A percentile compares a stretch with the other conserved stretches of the same genome.
phyloP scores from a whole-genome alignment of 2,888 invertebrate species.

The Nemotelus nigrinus region DNA sequence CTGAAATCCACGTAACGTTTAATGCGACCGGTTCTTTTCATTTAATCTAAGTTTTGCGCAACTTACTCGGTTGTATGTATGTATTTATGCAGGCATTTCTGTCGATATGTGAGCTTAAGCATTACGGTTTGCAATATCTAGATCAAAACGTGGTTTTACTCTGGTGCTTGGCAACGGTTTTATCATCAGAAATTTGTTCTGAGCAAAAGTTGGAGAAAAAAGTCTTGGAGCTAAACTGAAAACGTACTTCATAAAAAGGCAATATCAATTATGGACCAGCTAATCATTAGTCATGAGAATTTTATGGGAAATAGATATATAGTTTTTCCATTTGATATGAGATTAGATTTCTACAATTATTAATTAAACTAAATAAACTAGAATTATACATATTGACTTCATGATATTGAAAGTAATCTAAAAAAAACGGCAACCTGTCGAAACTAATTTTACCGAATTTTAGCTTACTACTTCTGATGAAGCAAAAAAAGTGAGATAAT shows the following conservation, averaged over 20 bases:
- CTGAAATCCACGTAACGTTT: conserved; percentile 25
- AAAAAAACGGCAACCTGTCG: too few species aligned
- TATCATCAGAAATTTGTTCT: conserved; percentile 16
- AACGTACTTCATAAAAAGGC: not conserved
- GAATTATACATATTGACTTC: too few species aligned
- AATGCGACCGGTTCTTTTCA: conserved; percentile 41
- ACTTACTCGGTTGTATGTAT: not conserved
- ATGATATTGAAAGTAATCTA: too few species aligned
- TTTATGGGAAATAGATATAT: too few species aligned
- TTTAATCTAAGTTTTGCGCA: conserved; percentile 37
- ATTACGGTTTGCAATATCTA: conserved; percentile 46
- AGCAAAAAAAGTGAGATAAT: too few species aligned
- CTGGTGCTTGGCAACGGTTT: not conserved
- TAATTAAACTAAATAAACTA: too few species aligned
- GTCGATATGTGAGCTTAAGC: conserved; percentile 3
- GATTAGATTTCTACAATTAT: too few species aligned
- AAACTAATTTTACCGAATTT: too few species aligned
- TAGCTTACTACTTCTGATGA: too few species aligned
- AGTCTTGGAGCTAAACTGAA: not conserved
- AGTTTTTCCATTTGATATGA: too few species aligned
- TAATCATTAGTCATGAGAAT: too few species aligned
- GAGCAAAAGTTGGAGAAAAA: not conserved
- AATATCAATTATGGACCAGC: not conserved
- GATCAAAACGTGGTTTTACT: conserved; percentile 47
- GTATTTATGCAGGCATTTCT: too few species aligned